Percentiles rank a stretch among this genome's conserved stretches.
phyloP scores from a whole-genome alignment of 2,888 invertebrate species.

The Tetragonula carbonaria region DNA sequence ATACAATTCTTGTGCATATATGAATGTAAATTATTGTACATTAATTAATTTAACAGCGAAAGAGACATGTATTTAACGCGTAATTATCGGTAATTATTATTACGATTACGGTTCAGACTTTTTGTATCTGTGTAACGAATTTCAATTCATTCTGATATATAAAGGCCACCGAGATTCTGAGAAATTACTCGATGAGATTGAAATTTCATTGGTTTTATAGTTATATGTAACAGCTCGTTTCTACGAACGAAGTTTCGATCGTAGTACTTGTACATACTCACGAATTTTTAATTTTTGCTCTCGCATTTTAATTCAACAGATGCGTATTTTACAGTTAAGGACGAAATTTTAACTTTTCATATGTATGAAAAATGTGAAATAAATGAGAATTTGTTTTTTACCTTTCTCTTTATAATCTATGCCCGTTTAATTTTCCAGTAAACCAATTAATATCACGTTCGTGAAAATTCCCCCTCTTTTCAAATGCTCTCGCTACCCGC shows the following conservation, averaged over 20 bases:
- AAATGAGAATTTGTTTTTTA: conserved; percentile 47
- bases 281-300: conserved; percentile 14
- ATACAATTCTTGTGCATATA: conserved; percentile 25
- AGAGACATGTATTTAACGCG: background rate
- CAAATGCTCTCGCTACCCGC: background rate
- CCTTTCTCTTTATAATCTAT: background rate
- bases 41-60: conserved; percentile 30
- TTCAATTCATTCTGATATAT: background rate
- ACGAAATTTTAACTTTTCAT: conserved; percentile 41
- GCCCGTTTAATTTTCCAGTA: background rate
- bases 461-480: background rate
- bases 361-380: conserved; percentile 34
- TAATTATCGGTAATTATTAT: conserved; percentile 4
- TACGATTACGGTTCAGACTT: background rate
- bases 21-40: conserved; percentile 60
- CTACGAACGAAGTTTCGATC: background rate
- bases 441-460: background rate
- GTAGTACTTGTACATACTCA: background rate
- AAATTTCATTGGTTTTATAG: background rate
- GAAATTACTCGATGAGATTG: background rate
- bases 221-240: no score
- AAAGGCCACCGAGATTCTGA: background rate
- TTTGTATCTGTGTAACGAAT: background rate
- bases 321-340: conserved; percentile 36
- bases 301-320: conserved; percentile 37